Conservation (phyloP, 2,797 vertebrate genomes). For the Mycteria americana region DNA sequence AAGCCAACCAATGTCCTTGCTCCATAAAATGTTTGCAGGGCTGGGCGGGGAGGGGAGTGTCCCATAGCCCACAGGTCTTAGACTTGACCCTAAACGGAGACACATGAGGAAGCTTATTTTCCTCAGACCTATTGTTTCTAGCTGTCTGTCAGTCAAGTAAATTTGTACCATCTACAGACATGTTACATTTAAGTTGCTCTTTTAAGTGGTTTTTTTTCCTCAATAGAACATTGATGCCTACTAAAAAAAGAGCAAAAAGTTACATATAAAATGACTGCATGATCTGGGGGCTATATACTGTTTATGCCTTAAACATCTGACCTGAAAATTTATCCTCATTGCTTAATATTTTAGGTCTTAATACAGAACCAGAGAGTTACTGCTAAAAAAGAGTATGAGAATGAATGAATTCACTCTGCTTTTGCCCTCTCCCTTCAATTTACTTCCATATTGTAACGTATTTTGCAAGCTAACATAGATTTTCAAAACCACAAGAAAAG, state of each 20-base stretch:
- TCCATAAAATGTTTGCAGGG: neutral
- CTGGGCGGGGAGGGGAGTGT: fast-evolving
- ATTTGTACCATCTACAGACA: neutral
- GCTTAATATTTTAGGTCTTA: neutral
- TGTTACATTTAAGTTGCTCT: neutral
- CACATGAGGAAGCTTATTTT: neutral
- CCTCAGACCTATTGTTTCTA: neutral
- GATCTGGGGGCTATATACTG: fast-evolving
- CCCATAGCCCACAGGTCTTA: neutral
- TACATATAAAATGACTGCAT: neutral
- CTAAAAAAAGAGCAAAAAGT: neutral
- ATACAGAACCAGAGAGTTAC: neutral
- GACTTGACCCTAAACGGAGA: neutral
- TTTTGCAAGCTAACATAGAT: neutral
- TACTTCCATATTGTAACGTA: neutral
- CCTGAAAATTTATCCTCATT: neutral
- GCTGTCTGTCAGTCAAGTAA: neutral
- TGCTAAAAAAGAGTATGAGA: neutral
- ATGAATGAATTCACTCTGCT: neutral
- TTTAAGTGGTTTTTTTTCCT: neutral
- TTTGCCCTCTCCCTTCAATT: neutral
- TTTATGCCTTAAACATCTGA: neutral
- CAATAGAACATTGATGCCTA: neutral
- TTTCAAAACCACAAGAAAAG: neutral
- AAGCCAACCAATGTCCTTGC: neutral